Conservation (phyloP, 2,888 invertebrate genomes). For the Seladonia tumulorum region DNA sequence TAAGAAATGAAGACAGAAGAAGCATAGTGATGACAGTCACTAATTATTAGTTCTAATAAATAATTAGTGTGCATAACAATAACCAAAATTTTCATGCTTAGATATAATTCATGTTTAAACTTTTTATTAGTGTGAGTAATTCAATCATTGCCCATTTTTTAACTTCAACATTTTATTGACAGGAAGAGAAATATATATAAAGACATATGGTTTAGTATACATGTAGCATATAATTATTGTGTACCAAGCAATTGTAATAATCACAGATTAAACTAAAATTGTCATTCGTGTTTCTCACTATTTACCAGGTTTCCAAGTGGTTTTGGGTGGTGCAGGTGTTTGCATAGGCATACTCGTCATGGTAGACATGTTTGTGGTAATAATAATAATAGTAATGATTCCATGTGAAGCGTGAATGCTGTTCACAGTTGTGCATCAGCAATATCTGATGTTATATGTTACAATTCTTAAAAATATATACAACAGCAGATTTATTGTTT, state of each 20-base stretch:
- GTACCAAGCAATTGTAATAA: slow-evolving; percentile 7
- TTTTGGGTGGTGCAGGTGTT: slow-evolving; percentile 79
- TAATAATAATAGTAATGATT: slow-evolving; percentile 50
- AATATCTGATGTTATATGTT: background rate
- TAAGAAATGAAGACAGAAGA: background rate
- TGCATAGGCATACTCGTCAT: slow-evolving; percentile 70
- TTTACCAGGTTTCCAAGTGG: slow-evolving; percentile 82
- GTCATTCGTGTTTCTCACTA: slow-evolving; percentile 35
- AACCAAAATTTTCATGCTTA: slow-evolving; percentile 7
- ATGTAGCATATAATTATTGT: background rate
- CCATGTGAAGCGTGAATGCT: slow-evolving; percentile 43
- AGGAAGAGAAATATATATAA: background rate
- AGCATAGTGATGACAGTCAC: background rate
- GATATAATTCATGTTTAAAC: slow-evolving; percentile 4
- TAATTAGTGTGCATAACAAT: slow-evolving; percentile 14
- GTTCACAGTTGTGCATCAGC: slow-evolving; percentile 47
- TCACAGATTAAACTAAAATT: slow-evolving; percentile 27
- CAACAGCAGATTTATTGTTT: slow-evolving; percentile 13
- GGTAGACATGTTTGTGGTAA: slow-evolving; percentile 68
- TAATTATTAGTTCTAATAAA: background rate
- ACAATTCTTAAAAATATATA: background rate
- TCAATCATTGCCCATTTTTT: background rate
- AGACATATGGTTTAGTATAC: slow-evolving; percentile 22
- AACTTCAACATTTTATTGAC: slow-evolving; percentile 11
- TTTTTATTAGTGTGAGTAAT: slow-evolving; percentile 3